Conservation (phyloP, 2,113 vertebrate genomes). For the Campylorhamphus procurvoides region DNA sequence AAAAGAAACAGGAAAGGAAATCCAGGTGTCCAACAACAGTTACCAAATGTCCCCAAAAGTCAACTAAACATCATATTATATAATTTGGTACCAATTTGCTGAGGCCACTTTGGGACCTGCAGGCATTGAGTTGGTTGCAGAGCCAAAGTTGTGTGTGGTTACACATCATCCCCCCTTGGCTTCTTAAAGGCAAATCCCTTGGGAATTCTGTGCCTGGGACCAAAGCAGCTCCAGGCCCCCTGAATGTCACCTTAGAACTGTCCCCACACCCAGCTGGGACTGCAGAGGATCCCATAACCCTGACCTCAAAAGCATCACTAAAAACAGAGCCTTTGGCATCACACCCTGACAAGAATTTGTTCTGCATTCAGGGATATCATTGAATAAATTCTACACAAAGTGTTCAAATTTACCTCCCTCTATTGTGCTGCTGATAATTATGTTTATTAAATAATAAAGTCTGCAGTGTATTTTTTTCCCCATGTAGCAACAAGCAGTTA, state of each 20-base stretch:
- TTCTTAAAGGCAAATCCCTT: neutral
- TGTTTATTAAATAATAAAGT: neutral
- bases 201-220: neutral
- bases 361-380: neutral
- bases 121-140: neutral
- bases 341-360: neutral
- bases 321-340: neutral
- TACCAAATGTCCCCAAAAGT: neutral
- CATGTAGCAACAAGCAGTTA: neutral
- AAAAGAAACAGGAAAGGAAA: neutral
- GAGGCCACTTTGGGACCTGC: accelerated
- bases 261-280: neutral
- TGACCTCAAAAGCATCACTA: neutral
- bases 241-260: neutral
- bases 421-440: neutral
- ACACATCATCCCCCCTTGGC: neutral
- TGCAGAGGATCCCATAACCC: neutral
- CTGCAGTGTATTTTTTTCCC: neutral
- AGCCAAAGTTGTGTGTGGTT: neutral
- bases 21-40: neutral
- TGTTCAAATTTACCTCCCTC: neutral
- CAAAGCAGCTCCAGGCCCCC: neutral
- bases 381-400: neutral
- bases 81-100: neutral
- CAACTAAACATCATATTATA: neutral